phyloP scores from a whole-genome alignment of 2,797 vertebrate species.

The Periophthalmus magnuspinnatus region DNA sequence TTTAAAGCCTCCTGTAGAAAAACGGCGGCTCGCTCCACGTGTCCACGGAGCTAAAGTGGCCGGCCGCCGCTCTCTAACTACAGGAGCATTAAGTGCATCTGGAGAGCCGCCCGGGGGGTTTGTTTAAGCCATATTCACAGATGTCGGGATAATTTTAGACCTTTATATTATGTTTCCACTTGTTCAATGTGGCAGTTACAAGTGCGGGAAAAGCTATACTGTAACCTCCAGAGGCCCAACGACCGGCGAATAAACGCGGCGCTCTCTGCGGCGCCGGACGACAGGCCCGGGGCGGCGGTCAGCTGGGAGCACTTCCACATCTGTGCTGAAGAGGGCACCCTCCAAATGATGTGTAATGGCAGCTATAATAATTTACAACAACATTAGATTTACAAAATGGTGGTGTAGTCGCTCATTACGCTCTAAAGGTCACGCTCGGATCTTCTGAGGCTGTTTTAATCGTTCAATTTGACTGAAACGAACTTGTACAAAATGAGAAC shows the following conservation, averaged over 20 bases:
- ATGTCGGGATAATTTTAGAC: constrained; percentile 45
- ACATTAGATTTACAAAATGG: constrained; percentile 1
- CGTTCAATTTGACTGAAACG: neutral
- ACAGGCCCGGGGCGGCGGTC: constrained; percentile 42
- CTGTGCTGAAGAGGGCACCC: constrained; percentile 10
- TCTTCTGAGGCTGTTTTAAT: neutral
- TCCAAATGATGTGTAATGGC: constrained; percentile 9
- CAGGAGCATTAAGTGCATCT: constrained; percentile 18
- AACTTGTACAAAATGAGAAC: neutral
- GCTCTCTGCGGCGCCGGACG: constrained; percentile 32
- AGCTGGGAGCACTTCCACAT: constrained; percentile 1
- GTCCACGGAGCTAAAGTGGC: constrained; percentile 8
- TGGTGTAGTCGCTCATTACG: neutral
- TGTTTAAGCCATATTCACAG: constrained; percentile 33
- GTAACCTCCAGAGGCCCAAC: constrained; percentile 20
- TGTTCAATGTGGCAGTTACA: constrained; percentile 31
- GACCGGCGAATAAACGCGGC: constrained; percentile 25
- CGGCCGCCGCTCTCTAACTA: constrained; percentile 10
- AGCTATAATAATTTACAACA: constrained; percentile 9
- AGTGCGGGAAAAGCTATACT: constrained; percentile 23
- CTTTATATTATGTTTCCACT: constrained; percentile 21
- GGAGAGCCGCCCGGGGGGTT: constrained; percentile 19
- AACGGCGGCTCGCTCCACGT: neutral
- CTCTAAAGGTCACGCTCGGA: neutral
- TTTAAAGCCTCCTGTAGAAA: neutral